Conservation (phyloP, 37 sponge, comb jelly and placozoan genomes). For the Diacarnus erythraeanus region DNA sequence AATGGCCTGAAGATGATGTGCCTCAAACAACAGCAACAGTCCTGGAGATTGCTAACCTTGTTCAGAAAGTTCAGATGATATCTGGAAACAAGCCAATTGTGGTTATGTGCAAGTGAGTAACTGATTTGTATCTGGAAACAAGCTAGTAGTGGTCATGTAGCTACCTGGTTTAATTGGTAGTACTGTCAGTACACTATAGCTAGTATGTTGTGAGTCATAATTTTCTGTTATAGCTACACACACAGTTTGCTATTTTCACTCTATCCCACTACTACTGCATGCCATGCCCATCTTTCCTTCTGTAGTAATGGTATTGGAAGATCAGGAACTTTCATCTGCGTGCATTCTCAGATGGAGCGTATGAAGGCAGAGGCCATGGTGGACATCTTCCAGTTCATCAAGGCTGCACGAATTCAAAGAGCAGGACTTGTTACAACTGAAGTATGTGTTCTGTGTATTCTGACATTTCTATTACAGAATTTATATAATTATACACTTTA, state of each 20-base stretch:
- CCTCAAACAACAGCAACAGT: conserved; percentile 25
- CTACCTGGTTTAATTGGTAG: too few species aligned
- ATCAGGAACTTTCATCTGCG: conserved; percentile 53
- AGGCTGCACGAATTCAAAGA: conserved; percentile 40
- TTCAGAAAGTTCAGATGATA: conserved; percentile 43
- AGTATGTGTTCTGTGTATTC: too few species aligned
- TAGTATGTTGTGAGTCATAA: too few species aligned
- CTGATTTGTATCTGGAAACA: neutral
- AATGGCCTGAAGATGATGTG: conserved; percentile 44
- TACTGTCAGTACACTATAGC: too few species aligned
- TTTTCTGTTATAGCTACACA: too few species aligned
- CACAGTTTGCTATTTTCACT: too few species aligned
- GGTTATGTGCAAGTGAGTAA: conserved; percentile 74
- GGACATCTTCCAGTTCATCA: conserved; percentile 73
- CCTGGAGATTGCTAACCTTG: conserved; percentile 48
- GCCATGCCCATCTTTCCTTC: too few species aligned
- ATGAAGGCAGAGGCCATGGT: conserved; percentile 68
- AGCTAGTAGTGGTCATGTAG: too few species aligned
- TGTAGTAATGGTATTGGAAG: conserved; percentile 73
- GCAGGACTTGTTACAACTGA: conserved; percentile 41
- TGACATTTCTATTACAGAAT: too few species aligned
- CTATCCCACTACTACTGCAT: too few species aligned
- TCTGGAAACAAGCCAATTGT: conserved; percentile 62
- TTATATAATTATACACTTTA: too few species aligned
- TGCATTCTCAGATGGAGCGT: conserved; percentile 63